Evolutionary conservation across 2,113 vertebrate genomes (phyloP), one percentile per base, ranked within the genome.

Genomic region (Oreochromis aureus): DNA sequence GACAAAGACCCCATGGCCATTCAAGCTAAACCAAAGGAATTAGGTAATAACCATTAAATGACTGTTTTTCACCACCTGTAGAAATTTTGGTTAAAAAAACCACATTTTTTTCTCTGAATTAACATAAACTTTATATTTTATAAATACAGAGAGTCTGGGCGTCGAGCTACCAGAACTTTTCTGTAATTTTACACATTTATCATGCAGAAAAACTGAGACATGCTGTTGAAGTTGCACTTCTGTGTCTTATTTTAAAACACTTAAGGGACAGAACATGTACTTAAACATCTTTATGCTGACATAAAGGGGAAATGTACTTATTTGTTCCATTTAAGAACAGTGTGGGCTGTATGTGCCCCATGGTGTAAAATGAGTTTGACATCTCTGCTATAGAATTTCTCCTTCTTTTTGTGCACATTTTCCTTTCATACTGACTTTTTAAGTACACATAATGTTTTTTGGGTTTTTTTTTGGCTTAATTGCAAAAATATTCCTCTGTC

Each of bases 71-170:
- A 39, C 10, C 61, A 66, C 61, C 61, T 66, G 3, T 0, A 39
- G 34, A 66, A 66, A 66, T 0, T 66, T 66, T 66, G 2, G 0
- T 12, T 63, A 6, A 36, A 66, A 9, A 36, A 36, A 7, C 1
- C 1, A 0, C 18, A 39, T 66, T 66, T 66, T 66, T 66, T 66
- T 66, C 1, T 66, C 19, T 0, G 61, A 66, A 2, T 66, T 66
- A 66, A 66, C 2, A 66, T 39, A 39, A 66, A 22, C 22, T 1
- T 36, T 58, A 0, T 66, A 66, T 39, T 8, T 66, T 22, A 2
- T 66, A 39, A 22, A 66, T 39, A 39, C 19, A 39, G 10, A 39
- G 6, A 66, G 61, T 39, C 19, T 66, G 61, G 34, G 4, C 19
- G 1, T 22, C 0, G 19, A 66, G 61, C 61, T 0, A 22, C 61